phyloP scores from a whole-genome alignment of 2,797 vertebrate species.

The Allobates femoralis region DNA sequence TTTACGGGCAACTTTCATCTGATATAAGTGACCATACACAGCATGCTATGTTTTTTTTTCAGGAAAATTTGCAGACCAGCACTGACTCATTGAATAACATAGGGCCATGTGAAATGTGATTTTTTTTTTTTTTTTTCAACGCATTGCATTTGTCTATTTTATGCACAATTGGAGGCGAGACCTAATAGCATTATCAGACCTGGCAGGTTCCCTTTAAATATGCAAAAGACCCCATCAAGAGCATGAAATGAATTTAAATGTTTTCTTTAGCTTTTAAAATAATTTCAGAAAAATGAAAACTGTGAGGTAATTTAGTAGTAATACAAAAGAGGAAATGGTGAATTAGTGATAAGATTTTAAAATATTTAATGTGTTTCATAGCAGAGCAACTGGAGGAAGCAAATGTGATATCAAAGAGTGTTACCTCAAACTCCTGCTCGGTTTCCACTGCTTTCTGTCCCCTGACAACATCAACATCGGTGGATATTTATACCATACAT shows the following conservation, averaged over 20 bases:
- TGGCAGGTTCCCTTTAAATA: not conserved
- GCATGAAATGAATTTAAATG: not conserved
- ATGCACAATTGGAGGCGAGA: too few species aligned
- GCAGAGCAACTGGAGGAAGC: constrained; percentile 64
- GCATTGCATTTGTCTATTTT: too few species aligned
- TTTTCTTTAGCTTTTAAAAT: not conserved
- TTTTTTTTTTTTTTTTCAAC: too few species aligned
- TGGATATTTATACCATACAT: constrained; percentile 62
- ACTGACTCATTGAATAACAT: too few species aligned
- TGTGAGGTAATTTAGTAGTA: not conserved
- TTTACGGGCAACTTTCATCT: too few species aligned
- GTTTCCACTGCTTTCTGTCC: constrained; percentile 38
- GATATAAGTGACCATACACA: too few species aligned
- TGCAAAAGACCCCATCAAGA: not conserved
- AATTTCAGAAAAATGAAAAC: too few species aligned
- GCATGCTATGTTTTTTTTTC: too few species aligned
- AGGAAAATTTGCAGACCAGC: too few species aligned
- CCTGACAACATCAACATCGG: constrained; percentile 57
- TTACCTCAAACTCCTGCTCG: constrained; percentile 62
- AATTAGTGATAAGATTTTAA: not conserved
- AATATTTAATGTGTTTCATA: constrained; percentile 42
- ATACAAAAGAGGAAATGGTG: not conserved
- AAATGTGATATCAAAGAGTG: constrained; percentile 64
- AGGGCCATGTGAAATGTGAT: too few species aligned
- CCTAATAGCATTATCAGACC: too few species aligned